These are phyloP conservation scores for Holacanthella duospinosa DNA, from an alignment of 2,888 invertebrate species.

Conservation along the genomic window DNA sequence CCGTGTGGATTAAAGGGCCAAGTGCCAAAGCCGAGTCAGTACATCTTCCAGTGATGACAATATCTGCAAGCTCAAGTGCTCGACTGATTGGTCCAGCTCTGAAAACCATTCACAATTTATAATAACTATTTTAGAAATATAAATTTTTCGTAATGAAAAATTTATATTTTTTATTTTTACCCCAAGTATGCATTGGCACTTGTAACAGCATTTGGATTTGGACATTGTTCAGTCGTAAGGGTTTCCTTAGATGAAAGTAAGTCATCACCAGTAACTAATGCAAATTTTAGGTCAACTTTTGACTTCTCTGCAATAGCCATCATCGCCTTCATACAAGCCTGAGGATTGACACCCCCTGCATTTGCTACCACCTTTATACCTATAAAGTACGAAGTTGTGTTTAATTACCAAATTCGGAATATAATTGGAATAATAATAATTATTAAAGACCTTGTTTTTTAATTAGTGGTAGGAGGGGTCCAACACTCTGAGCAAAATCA, in stretches of 20 bases:
- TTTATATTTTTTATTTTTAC: constrained; percentile 9
- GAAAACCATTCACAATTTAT: constrained; percentile 14
- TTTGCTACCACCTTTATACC: constrained; percentile 45
- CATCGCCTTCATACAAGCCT: constrained; percentile 43
- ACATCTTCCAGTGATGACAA: constrained; percentile 47
- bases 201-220: constrained; percentile 30
- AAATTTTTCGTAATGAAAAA: background rate
- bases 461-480: constrained; percentile 43
- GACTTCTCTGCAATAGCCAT: constrained; percentile 40
- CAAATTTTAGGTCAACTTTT: constrained; percentile 42
- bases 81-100: constrained; percentile 44
- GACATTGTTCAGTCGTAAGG: constrained; percentile 21
- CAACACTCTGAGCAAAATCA: constrained; percentile 45
- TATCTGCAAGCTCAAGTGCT: constrained; percentile 45
- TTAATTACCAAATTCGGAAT: background rate
- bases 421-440: background rate
- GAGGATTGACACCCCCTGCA: constrained; percentile 47
- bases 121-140: background rate
- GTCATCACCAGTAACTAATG: constrained; percentile 45
- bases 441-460: constrained; percentile 42
- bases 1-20: constrained; percentile 43
- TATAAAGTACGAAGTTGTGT: constrained; percentile 20
- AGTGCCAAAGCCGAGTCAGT: constrained; percentile 46
- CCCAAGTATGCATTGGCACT: constrained; percentile 44
- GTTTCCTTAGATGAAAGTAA: constrained; percentile 38